Base-by-base conservation (phyloP, 2,888 invertebrate species). In the Carterocephalus palaemon region DNA sequence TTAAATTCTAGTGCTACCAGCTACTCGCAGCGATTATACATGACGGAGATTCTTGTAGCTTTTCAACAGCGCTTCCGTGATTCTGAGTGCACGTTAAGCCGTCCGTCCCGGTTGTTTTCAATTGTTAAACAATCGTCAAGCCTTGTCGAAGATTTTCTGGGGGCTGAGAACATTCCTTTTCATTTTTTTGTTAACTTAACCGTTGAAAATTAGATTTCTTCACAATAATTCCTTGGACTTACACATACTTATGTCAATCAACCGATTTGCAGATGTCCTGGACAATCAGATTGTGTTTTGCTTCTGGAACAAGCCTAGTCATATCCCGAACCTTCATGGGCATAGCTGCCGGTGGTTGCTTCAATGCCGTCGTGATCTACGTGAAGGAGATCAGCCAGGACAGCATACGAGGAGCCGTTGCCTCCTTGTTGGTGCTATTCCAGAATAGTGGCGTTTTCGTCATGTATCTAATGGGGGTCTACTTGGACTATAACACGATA, bases 321-420 rank as follows among this genome's bases (percentile, higher is more conserved):
- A 49, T 70, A 29, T 75, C 76, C 0, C 59, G 77, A 43, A 48
- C 67, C 9, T 60, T 63, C 13, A 62, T 67, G 2, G 80, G 78
- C 0, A 37, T 79, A 0, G 63, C 75, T 1, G 69, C 72, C 0
- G 78, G 75, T 0, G 76, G 75, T 0, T 73, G 72, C 23, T 82
- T 74, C 37, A 70, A 63, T 16, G 54, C 74, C 1, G 57, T 77
- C 0, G 74, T 76, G 0, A 70, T 78, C 62, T 81, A 80, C 48
- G 61, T 73, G 2, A 76, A 74, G 46, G 79, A 80, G 49, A 75
- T 81, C 34, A 74, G 77, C 39, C 70, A 80, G 38, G 74, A 79
- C 22, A 56, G 67, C 42, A 66, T 76, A 2, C 56, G 77, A 51
- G 78, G 78, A 0, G 40, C 61, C 0, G 50, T 79, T 0, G 78